Percentiles rank a stretch among this genome's conserved stretches.
Conservation (phyloP, 2,888 invertebrate species). For the Morinoia aosen region DNA sequence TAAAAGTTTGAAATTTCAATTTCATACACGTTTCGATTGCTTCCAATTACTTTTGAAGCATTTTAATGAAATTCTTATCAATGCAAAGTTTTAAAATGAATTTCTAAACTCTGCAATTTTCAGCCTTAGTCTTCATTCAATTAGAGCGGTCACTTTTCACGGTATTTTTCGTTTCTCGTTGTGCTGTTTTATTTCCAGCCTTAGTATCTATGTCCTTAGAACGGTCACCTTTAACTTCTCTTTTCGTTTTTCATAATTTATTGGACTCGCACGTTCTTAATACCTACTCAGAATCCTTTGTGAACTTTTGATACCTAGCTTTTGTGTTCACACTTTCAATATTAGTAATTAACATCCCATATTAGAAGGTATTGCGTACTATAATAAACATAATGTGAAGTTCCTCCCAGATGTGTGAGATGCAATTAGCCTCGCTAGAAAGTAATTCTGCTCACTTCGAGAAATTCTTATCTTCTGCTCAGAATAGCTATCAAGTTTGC, state of each 20-base stretch:
- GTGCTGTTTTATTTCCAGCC: too few species aligned
- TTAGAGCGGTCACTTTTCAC: too few species aligned
- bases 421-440: constrained; percentile 7
- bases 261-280: neutral
- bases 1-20: neutral
- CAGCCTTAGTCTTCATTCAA: too few species aligned
- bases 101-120: too few species aligned
- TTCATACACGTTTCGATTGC: neutral
- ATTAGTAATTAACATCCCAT: neutral
- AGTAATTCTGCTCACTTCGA: constrained; percentile 11
- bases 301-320: neutral
- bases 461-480: neutral
- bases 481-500: neutral
- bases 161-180: too few species aligned
- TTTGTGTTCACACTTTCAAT: neutral
- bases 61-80: too few species aligned
- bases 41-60: neutral
- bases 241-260: too few species aligned
- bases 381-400: neutral
- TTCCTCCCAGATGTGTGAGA: constrained; percentile 2
- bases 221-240: too few species aligned
- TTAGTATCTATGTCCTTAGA: too few species aligned
- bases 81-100: too few species aligned
- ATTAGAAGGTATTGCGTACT: neutral
- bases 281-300: neutral